phyloP scores from a whole-genome alignment of 2,113 vertebrate species.

The Toxotes chatareus region DNA sequence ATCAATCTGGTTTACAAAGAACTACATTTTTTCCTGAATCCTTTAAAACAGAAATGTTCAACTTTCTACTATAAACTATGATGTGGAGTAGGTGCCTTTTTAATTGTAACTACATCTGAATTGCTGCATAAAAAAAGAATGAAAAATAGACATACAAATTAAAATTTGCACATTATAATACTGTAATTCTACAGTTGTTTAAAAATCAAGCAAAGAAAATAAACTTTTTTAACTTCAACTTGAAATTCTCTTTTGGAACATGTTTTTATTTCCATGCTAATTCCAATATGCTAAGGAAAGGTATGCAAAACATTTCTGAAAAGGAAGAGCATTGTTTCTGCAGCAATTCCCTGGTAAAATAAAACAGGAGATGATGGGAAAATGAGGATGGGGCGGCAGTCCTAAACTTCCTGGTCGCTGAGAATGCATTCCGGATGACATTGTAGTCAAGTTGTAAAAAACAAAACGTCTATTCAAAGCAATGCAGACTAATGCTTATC shows the following conservation, averaged over 20 bases:
- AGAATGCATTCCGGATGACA: conserved; percentile 57
- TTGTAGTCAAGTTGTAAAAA: conserved; percentile 57
- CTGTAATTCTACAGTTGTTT: not conserved
- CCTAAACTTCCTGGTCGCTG: conserved; percentile 49
- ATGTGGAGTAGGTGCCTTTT: not conserved
- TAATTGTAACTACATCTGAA: not conserved
- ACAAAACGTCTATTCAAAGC: conserved; percentile 51
- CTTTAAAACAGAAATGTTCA: no score
- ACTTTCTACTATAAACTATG: not conserved
- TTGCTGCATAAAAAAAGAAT: not conserved
- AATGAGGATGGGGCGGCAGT: not conserved
- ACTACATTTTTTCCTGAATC: no score
- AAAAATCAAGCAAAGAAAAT: not conserved
- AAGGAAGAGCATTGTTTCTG: conserved; percentile 60
- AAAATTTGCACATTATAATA: no score
- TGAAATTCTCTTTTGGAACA: conserved; percentile 6
- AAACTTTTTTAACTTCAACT: not conserved
- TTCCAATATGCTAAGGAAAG: conserved; percentile 40
- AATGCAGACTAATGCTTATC: conserved; percentile 45
- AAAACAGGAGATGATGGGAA: conserved; percentile 56
- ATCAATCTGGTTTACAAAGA: not conserved
- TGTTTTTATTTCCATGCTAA: conserved; percentile 61
- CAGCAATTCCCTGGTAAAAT: conserved; percentile 55
- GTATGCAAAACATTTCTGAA: conserved; percentile 44
- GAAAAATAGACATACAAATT: not conserved